Percentiles rank a stretch among this genome's conserved stretches.
phyloP scores from a whole-genome alignment of 2,113 vertebrate genomes.

The Toxotes jaculatrix region DNA sequence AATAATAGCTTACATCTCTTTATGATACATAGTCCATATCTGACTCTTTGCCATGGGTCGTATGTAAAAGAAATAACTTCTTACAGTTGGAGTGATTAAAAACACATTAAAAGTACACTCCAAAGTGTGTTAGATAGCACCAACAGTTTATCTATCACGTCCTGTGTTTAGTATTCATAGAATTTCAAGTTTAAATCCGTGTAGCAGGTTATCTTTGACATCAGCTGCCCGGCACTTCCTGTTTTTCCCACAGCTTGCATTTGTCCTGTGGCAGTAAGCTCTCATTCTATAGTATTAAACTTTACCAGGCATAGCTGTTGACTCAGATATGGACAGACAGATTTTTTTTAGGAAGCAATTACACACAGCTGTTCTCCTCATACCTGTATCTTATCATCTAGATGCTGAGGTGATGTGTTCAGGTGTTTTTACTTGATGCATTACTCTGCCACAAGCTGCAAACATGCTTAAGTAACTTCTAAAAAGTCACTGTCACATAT shows the following conservation, averaged over 20 bases:
- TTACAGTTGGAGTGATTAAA: background rate
- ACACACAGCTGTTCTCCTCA: background rate
- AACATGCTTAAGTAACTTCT: background rate
- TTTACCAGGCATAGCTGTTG: background rate
- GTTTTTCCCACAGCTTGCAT: constrained; percentile 19
- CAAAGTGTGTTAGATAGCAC: background rate
- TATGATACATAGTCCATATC: background rate
- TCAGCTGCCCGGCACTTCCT: background rate
- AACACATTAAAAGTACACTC: background rate
- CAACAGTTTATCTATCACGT: background rate
- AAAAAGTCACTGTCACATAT: background rate
- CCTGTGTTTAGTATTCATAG: constrained; percentile 12
- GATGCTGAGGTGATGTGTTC: background rate
- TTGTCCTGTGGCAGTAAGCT: background rate
- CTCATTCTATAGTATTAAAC: background rate
- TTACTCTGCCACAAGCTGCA: background rate
- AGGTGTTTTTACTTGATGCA: background rate
- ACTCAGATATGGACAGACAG: background rate
- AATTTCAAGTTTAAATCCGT: constrained; percentile 14
- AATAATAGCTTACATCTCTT: too few species aligned
- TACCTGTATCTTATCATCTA: background rate
- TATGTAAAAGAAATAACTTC: background rate
- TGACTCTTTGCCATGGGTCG: background rate
- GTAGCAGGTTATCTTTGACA: constrained; percentile 9
- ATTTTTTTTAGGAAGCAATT: background rate